Base-by-base conservation (phyloP, 2,113 vertebrate species). In the Caranx melampygus region DNA sequence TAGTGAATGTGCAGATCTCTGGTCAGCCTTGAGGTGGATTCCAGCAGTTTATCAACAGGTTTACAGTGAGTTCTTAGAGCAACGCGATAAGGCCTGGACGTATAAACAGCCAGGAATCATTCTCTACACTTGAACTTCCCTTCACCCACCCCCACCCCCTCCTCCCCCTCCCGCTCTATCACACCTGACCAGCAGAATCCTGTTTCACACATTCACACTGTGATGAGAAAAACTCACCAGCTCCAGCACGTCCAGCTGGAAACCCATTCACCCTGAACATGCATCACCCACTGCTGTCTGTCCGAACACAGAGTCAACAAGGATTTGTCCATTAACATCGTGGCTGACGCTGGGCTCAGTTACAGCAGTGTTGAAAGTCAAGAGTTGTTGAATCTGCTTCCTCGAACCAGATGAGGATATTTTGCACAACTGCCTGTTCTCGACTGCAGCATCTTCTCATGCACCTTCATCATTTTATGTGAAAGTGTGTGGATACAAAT, bases 41-140 rank as follows among this genome's bases (percentile, higher is more conserved):
- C 42, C 71, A 35, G 42, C 49, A 75, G 49, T 31, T 26, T 40
- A 59, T 60, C 58, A 14, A 55, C 42, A 55, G 62, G 26, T 85
- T 73, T 45, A 52, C 47, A 34, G 49, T 52, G 49, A 52, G 31
- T 79, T 42, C 55, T 10, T 52, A 26, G 62, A 61, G 68, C 40
- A 60, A 9, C 61, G 57, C 10, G n/a, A 3, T 42, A 58, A 69
- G 44, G 12, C 57, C 11, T 14, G 40, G 57, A 37, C 65, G 33
- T 54, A 21, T 55, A 77, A 60, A 78, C 68, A 67, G 11, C 18
- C 1, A 16, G 33, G 51, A 82, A 68, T 78, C 49, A 58, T 70
- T 64, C 52, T 71, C 80, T 92, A 89, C 85, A 89, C 92, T 93
- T 94, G 92, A 94, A 94, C 94, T 93, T 94, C 85, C 81, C 64